Evolutionary conservation across 2,113 vertebrate species (phyloP), one percentile per base, ranked within the genome.

Genomic region (human): DNA sequence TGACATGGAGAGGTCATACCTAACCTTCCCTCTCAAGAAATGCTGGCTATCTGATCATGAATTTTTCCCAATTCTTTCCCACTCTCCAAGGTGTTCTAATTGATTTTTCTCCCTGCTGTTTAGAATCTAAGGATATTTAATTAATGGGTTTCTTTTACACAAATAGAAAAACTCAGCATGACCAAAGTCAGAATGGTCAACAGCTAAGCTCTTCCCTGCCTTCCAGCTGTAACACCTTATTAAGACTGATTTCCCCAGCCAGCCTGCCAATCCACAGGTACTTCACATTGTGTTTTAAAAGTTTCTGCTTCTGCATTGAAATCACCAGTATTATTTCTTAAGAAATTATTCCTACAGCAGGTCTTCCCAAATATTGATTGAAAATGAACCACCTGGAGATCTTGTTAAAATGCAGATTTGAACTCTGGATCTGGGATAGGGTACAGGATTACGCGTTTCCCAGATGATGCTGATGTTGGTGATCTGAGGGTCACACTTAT

Each of bases 91-190:
- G 50, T 96, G 83, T 97, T 94, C 90, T 97, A 96, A 98, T 11
- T 97, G 89, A 84, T 95, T 86, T 97, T 98, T 98, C 96, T 89
- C 75, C 50, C 18, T 90, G 85, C 90, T 96, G 95, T 98, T 93
- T 97, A 97, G 96, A 98, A 97, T 94, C 57, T 89, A 23, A 88
- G 97, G 70, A 40, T 93, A 78, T 93, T 96, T 98, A 88, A 98
- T 93, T 97, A 98, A 98, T 93, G 79, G 30, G 32, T 72, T 93
- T 95, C 79, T 96, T 89, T 97, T 83, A 94, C 70, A 90, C 78
- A 97, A 96, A 95, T 87, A 96, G 89, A 95, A 94, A 97, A 94
- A 86, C 93, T 94, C 95, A 93, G 94, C 95, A 97, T 76, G 96
- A 95, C 73, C 91, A 85, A 95, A 95, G 75, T 97, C 95, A 95